phyloP scores from a whole-genome alignment of 2,888 invertebrate species.

The Oegoconia quadripuncta region DNA sequence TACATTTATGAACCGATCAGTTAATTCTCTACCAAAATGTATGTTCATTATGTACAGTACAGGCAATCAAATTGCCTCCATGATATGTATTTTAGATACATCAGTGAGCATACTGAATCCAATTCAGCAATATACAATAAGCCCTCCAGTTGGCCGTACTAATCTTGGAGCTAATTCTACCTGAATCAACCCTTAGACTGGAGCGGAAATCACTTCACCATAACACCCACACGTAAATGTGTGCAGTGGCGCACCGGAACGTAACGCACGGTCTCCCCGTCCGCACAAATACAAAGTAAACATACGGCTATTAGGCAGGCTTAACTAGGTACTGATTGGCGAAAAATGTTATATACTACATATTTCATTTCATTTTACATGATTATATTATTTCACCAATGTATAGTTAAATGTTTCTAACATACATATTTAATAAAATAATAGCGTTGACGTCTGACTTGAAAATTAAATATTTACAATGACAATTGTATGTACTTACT shows the following conservation, averaged over 20 bases:
- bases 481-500: too few relatives aligned
- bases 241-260: slow-evolving; percentile 29
- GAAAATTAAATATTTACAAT: too few relatives aligned
- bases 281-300: slow-evolving; percentile 65
- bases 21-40: too few relatives aligned
- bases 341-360: not conserved
- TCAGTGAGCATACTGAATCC: too few relatives aligned
- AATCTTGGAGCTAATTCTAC: slow-evolving; percentile 50
- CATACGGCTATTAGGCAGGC: slow-evolving; percentile 62
- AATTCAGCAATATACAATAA: slow-evolving; percentile 25
- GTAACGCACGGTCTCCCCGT: slow-evolving; percentile 53
- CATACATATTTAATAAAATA: too few relatives aligned
- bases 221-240: slow-evolving; percentile 50
- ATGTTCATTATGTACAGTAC: too few relatives aligned
- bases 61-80: too few relatives aligned
- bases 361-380: not conserved
- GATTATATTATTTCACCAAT: not conserved
- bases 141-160: slow-evolving; percentile 52
- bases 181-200: slow-evolving; percentile 57
- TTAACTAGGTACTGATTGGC: slow-evolving; percentile 26
- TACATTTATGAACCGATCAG: too few relatives aligned
- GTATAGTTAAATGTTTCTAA: too few relatives aligned
- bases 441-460: too few relatives aligned
- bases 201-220: slow-evolving; percentile 28
- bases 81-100: too few relatives aligned